Percentiles rank a stretch among this genome's conserved stretches.
Conservation (phyloP, 2,888 invertebrate species). For the Mythimna albipuncta region DNA sequence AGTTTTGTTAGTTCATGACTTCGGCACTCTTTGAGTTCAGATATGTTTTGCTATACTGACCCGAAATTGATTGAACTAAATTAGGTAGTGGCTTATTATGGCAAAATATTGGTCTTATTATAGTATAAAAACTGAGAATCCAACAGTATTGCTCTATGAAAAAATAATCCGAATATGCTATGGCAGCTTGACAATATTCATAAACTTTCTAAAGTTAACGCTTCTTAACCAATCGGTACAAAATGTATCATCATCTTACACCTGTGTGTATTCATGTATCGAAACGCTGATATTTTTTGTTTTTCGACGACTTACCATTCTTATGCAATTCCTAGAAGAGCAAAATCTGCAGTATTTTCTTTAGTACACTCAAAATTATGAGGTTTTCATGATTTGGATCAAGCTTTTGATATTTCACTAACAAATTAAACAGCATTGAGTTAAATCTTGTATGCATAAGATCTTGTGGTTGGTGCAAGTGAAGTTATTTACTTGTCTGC, state of each 20-base stretch:
- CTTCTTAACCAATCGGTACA: conserved; percentile 7
- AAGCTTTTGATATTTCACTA: background rate
- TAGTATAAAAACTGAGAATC: background rate
- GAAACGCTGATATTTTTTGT: background rate
- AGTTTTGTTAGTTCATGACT: conserved; percentile 16
- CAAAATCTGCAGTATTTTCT: background rate
- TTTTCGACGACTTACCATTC: background rate
- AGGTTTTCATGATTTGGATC: background rate
- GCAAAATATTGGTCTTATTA: background rate
- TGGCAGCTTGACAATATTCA: conserved; percentile 19
- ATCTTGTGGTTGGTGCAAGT: background rate
- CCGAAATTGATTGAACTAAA: background rate
- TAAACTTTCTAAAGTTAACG: conserved; percentile 30
- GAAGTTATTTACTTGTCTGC: background rate
- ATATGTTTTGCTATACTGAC: conserved; percentile 12
- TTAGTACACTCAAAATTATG: background rate
- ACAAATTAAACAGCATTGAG: background rate
- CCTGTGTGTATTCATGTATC: background rate
- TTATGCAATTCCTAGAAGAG: background rate
- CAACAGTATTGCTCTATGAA: background rate
- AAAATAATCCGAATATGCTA: conserved; percentile 6
- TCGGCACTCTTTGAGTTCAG: background rate
- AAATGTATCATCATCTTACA: background rate
- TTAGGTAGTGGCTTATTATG: background rate
- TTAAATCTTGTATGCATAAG: conserved; percentile 3